phyloP scores from a whole-genome alignment of 2,113 vertebrate genomes.

The Pelodiscus sinensis region DNA sequence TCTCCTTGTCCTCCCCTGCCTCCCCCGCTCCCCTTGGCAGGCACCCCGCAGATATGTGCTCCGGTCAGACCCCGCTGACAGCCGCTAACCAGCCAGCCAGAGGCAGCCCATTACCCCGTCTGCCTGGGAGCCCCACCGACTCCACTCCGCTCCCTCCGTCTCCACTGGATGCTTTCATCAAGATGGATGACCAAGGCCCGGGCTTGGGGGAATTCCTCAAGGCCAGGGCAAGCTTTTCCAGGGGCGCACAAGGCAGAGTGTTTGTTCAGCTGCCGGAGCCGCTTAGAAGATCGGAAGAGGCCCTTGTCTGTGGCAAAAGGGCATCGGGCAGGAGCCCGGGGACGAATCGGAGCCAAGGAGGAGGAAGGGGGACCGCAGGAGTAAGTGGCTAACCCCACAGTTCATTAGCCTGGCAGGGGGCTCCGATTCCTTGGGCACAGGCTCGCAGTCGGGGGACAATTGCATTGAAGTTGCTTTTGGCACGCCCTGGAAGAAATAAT shows the following conservation, averaged over 20 bases:
- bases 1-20: neutral
- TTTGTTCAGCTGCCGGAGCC: neutral
- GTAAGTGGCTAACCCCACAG: neutral
- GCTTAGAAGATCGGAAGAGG: neutral
- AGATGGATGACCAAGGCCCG: neutral
- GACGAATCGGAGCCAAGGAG: neutral
- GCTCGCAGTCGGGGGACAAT: neutral
- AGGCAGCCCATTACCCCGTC: conserved; percentile 45
- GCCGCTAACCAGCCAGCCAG: conserved; percentile 46
- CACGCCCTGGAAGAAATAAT: neutral
- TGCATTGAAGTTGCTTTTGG: neutral
- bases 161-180: conserved; percentile 6
- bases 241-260: neutral
- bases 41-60: neutral
- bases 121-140: conserved; percentile 13
- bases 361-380: neutral
- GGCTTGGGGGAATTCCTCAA: neutral
- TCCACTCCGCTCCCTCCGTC: neutral
- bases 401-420: neutral
- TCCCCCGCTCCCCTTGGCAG: neutral
- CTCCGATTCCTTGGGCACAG: neutral
- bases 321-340: neutral
- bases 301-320: neutral
- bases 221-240: conserved; percentile 32
- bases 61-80: neutral